Conservation (phyloP, 2,113 vertebrate species). For the Seriola quinqueradiata region DNA sequence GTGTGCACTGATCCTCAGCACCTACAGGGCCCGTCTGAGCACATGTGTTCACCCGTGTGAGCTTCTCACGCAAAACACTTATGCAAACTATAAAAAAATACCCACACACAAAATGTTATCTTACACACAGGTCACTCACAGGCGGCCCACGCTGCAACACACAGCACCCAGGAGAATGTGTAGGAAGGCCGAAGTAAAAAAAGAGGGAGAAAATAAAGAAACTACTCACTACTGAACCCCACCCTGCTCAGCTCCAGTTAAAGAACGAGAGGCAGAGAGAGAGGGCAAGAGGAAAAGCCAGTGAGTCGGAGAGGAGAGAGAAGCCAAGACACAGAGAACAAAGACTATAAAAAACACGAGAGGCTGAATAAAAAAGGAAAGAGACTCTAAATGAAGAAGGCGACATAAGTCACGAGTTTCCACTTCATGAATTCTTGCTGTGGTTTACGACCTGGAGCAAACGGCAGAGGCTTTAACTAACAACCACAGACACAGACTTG, state of each 20-base stretch:
- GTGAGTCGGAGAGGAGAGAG: constrained; percentile 35
- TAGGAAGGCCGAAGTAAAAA: constrained; percentile 12
- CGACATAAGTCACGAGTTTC: constrained; percentile 51
- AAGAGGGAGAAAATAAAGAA: constrained; percentile 61
- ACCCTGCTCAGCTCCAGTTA: constrained; percentile 68
- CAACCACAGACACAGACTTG: constrained; percentile 31
- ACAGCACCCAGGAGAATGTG: constrained; percentile 28
- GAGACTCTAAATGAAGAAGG: constrained; percentile 36
- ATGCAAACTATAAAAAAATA: constrained; percentile 45
- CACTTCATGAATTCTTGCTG: constrained; percentile 38
- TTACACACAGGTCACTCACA: constrained; percentile 26
- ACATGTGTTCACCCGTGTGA: constrained; percentile 18
- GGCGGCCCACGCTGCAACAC: constrained; percentile 19
- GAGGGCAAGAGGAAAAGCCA: constrained; percentile 36
- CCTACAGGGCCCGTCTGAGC: constrained; percentile 36
- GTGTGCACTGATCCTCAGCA: constrained; percentile 17
- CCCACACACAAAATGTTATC: constrained; percentile 24
- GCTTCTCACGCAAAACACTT: constrained; percentile 25
- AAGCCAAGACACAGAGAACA: constrained; percentile 52
- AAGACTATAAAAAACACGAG: constrained; percentile 65
- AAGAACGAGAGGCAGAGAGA: constrained; percentile 48
- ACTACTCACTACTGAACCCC: constrained; percentile 64
- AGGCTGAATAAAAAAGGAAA: constrained; percentile 45
- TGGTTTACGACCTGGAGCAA: constrained; percentile 34
- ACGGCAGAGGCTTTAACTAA: constrained; percentile 11